Conservation (phyloP, 2,113 vertebrate genomes). For the Myocastor coypus region DNA sequence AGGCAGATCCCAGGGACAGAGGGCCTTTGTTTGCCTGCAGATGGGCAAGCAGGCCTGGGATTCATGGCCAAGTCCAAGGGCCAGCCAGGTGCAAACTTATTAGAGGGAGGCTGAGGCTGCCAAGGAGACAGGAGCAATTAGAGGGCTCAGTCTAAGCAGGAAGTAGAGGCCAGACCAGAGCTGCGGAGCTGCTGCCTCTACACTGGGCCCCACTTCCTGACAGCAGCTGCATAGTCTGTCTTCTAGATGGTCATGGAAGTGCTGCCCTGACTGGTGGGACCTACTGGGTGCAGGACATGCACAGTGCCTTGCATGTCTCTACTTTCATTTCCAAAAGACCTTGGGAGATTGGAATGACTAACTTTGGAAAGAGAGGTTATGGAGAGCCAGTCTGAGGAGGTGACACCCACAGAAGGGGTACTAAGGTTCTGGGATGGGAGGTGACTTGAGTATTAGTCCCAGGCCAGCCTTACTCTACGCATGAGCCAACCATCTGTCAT, state of each 20-base stretch:
- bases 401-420: neutral
- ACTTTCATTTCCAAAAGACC: neutral
- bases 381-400: neutral
- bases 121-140: constrained; percentile 71
- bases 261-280: neutral
- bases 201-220: neutral
- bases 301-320: neutral
- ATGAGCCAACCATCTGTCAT: neutral
- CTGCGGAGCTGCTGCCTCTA: neutral
- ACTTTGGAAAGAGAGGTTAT: neutral
- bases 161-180: neutral
- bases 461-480: neutral
- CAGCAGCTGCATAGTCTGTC: neutral
- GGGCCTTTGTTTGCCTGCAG: constrained; percentile 77
- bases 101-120: constrained; percentile 61
- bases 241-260: neutral
- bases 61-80: constrained; percentile 57
- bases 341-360: neutral
- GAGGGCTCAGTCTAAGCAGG: constrained; percentile 45
- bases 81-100: constrained; percentile 75
- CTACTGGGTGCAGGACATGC: neutral
- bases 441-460: neutral
- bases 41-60: constrained; percentile 71
- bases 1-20: constrained; percentile 71
- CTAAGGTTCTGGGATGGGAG: neutral